Evolutionary conservation across 2,797 vertebrate genomes (phyloP).

Genomic region (Aselliscus stoliczkanus): DNA sequence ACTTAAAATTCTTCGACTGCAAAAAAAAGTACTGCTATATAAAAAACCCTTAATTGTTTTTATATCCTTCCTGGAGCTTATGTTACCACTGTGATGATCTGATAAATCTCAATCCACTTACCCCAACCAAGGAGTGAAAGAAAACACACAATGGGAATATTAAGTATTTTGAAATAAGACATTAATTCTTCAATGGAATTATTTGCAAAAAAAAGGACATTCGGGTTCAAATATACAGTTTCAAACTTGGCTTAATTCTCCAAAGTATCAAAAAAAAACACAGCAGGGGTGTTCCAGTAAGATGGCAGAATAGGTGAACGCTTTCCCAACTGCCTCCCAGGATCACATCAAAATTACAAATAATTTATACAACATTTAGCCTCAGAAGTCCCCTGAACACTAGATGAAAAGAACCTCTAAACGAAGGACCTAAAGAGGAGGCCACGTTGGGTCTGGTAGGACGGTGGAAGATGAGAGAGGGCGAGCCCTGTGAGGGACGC

Average conservation of each 20-base stretch:
- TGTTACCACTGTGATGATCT: constrained; percentile 8
- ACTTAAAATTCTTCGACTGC: constrained; percentile 53
- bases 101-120: constrained; percentile 12
- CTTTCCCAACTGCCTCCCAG: too few species aligned
- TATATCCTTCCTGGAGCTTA: constrained; percentile 33
- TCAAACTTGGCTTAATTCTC: constrained; percentile 20
- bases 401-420: too few species aligned
- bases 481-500: too few species aligned
- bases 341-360: too few species aligned
- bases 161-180: constrained; percentile 40
- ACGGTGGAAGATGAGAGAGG: too few species aligned
- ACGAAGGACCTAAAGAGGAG: too few species aligned
- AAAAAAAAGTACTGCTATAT: neutral
- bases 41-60: constrained; percentile 37
- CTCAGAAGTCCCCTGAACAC: too few species aligned
- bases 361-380: too few species aligned
- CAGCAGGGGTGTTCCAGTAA: too few species aligned
- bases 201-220: neutral
- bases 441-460: too few species aligned
- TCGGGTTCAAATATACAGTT: constrained; percentile 29
- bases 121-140: constrained; percentile 24
- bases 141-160: constrained; percentile 36
- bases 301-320: too few species aligned
- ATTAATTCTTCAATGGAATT: constrained; percentile 21
- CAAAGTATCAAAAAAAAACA: neutral